Evolutionary conservation across 2,797 vertebrate genomes (phyloP), one percentile per base, ranked within the genome.

Genomic region (Sebastes glaucus): DNA sequence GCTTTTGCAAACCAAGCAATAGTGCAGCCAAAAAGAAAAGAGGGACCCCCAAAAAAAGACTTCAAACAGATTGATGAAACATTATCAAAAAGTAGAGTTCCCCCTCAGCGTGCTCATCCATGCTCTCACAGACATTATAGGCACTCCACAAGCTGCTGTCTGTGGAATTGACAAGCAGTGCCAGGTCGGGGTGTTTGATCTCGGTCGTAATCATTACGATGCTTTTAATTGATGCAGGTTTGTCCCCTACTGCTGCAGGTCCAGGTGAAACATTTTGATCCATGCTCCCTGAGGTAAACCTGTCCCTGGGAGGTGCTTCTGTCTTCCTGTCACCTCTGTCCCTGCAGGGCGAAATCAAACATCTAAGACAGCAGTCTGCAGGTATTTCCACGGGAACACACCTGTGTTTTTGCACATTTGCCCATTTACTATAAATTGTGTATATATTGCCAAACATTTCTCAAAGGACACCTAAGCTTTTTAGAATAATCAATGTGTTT

Each of bases 61-160:
- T 89, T 93, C 88, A 92, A 92, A 93, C 81, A 77, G 82, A 89
- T 90, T 90, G 86, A 93, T 88, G 78, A 89, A 92, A 91, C 84
- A 92, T 88, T 87, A 88, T 92, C 77, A 90, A 87, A 87, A 91
- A 82, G 2, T 84, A 87, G 74, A 83, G 74, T 84, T 77, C 76
- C 78, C 85, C 88, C 75, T 74, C 78, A 83, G 89, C 38, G 23
- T 63, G 23, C 88, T 91, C 90, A 75, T 86, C 74, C 68, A 46
- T 62, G 61, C 84, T 88, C 84, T 86, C 77, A 70, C 85, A 73
- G 72, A 89, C 69, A 77, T 90, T 85, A 71, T 25, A 78, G 63
- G 66, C 83, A 80, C 84, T 83, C 64, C 70, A 72, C 79, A 85
- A 87, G 83, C 78, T 72, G 80, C 86, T 74, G 87, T 89, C 82